Conservation (phyloP, 1,140 invertebrate genomes). For the Anthonomus grandis region DNA sequence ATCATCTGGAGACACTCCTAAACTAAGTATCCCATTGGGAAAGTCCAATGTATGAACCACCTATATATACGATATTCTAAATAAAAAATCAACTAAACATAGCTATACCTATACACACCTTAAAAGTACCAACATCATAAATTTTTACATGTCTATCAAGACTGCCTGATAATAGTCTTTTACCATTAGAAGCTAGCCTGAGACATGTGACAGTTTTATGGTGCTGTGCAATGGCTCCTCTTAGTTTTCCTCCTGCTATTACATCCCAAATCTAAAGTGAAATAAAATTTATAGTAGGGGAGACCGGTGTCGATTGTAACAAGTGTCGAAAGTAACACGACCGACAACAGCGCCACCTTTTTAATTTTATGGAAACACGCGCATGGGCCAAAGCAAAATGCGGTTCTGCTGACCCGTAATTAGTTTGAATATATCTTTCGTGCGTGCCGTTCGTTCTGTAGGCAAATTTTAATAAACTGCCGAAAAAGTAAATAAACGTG, state of each 20-base stretch:
- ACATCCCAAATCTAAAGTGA: constrained; percentile 77
- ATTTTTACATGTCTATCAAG: constrained; percentile 94
- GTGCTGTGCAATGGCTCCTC: constrained; percentile 78
- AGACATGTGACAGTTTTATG: constrained; percentile 93
- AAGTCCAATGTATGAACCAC: constrained; percentile 84
- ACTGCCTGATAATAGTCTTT: constrained; percentile 82
- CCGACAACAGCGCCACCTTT: background rate
- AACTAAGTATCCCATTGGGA: constrained; percentile 84
- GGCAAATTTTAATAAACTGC: no score
- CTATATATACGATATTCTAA: constrained; percentile 8
- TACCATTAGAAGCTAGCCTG: constrained; percentile 72
- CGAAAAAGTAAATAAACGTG: no score
- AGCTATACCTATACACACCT: constrained; percentile 46
- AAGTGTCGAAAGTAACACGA: no score
- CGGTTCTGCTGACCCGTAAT: no score
- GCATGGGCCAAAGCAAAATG: no score
- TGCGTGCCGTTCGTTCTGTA: no score
- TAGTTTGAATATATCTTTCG: no score
- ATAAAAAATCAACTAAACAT: background rate
- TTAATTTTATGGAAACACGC: no score
- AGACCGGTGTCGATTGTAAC: no score
- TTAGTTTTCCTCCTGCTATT: constrained; percentile 76
- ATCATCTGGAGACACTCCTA: constrained; percentile 78
- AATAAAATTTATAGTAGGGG: no score
- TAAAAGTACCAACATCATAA: constrained; percentile 84